These are phyloP conservation scores for Crepidodera aurea DNA, from an alignment of 2,888 invertebrate genomes.

Conservation along the genomic window DNA sequence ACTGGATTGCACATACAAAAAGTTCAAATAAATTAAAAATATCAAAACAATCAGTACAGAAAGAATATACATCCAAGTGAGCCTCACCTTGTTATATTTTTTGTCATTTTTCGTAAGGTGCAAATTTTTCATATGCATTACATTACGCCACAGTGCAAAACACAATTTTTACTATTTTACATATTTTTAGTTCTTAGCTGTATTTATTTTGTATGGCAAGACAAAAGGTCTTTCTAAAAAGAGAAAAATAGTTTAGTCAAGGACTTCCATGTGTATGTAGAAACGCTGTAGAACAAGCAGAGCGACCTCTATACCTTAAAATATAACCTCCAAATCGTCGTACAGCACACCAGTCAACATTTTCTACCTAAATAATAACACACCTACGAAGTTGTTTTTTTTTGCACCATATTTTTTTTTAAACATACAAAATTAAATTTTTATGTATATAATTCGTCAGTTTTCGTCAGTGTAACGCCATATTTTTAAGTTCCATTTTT, in stretches of 20 bases:
- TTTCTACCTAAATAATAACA: too few species aligned
- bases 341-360: too few species aligned
- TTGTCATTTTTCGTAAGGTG: constrained; percentile 39
- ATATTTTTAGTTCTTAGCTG: constrained; percentile 34
- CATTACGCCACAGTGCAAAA: constrained; percentile 48
- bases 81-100: constrained; percentile 41
- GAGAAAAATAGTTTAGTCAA: constrained; percentile 50
- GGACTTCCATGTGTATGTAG: constrained; percentile 1
- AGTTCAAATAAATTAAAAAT: constrained; percentile 30
- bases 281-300: constrained; percentile 8
- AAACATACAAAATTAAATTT: too few species aligned
- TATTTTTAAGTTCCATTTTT: too few species aligned
- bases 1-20: constrained; percentile 37
- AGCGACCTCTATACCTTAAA: neutral
- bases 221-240: constrained; percentile 52
- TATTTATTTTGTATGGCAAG: constrained; percentile 44
- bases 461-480: too few species aligned
- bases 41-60: constrained; percentile 8
- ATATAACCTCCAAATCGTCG: too few species aligned
- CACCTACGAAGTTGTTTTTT: too few species aligned
- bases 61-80: constrained; percentile 28
- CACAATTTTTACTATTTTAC: constrained; percentile 45
- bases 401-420: too few species aligned
- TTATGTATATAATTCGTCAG: too few species aligned
- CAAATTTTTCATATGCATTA: constrained; percentile 42